These are phyloP conservation scores for Himalopsyche anomala DNA, from an alignment of 2,888 invertebrate genomes.

Conservation along the genomic window DNA sequence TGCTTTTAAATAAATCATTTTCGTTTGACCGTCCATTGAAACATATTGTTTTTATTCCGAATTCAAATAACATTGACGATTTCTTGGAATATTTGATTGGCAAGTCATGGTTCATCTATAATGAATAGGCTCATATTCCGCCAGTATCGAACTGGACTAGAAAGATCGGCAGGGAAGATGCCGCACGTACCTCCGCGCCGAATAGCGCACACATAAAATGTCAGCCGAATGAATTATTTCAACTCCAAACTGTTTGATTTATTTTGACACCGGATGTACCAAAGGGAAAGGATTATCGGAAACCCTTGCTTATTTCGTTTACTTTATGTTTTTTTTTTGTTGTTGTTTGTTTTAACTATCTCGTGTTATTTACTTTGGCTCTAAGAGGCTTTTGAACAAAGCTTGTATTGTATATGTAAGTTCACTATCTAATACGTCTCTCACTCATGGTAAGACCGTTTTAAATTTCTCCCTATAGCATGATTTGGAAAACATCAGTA, in stretches of 20 bases:
- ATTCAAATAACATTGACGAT: not conserved
- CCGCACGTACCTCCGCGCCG: slow-evolving; percentile 30
- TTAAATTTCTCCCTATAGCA: not conserved
- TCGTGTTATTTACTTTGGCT: slow-evolving; percentile 39
- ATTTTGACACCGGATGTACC: slow-evolving; percentile 63
- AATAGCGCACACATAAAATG: slow-evolving; percentile 60
- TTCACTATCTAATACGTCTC: not conserved
- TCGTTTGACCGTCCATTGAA: too few relatives aligned
- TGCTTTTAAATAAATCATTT: too few relatives aligned
- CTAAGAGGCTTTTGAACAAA: slow-evolving; percentile 31
- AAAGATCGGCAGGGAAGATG: slow-evolving; percentile 38
- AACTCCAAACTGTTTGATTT: slow-evolving; percentile 62
- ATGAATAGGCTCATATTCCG: slow-evolving; percentile 20
- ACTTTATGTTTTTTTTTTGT: slow-evolving; percentile 43
- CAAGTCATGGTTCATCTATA: slow-evolving; percentile 32
- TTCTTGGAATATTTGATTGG: not conserved
- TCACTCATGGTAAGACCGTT: not conserved
- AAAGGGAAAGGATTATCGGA: slow-evolving; percentile 59
- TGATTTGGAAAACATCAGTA: too few relatives aligned
- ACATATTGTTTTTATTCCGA: not conserved
- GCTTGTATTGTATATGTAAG: slow-evolving; percentile 12
- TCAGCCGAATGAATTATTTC: slow-evolving; percentile 63
- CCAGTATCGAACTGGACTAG: slow-evolving; percentile 23
- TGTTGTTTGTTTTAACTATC: slow-evolving; percentile 41
- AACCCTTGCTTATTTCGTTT: slow-evolving; percentile 48